phyloP scores from a whole-genome alignment of 1,140 invertebrate species.

The Asbolus verrucosus region DNA sequence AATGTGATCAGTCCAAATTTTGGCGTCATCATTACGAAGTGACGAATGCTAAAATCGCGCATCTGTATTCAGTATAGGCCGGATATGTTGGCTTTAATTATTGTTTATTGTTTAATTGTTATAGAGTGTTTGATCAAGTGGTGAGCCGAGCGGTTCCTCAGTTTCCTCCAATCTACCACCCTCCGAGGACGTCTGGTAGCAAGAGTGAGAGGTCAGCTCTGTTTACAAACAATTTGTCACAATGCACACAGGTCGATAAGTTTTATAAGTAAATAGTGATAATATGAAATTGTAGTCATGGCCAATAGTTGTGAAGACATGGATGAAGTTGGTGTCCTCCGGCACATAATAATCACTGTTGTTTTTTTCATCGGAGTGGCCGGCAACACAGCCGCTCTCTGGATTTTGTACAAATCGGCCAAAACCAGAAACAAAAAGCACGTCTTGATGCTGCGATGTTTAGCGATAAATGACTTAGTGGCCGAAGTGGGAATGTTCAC shows the following conservation, averaged over 20 bases:
- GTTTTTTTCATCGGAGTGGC: constrained; percentile 71
- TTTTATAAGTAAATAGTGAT: constrained; percentile 39
- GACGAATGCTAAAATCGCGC: constrained; percentile 11
- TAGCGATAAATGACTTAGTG: constrained; percentile 83
- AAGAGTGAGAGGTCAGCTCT: constrained; percentile 29
- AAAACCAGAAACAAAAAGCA: constrained; percentile 82
- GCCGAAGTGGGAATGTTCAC: constrained; percentile 77
- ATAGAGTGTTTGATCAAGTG: constrained; percentile 29
- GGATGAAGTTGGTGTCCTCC: constrained; percentile 10
- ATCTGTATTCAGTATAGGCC: constrained; percentile 12
- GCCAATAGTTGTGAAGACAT: constrained; percentile 30
- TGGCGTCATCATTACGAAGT: background rate
- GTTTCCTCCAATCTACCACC: constrained; percentile 11
- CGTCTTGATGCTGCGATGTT: constrained; percentile 81
- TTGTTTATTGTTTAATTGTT: constrained; percentile 36
- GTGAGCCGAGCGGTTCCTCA: background rate
- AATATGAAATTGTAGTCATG: constrained; percentile 35
- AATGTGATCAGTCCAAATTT: constrained; percentile 1
- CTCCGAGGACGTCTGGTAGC: background rate
- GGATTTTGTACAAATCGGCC: constrained; percentile 69
- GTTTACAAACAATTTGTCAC: constrained; percentile 36
- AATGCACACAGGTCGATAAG: constrained; percentile 40
- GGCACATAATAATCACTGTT: constrained; percentile 1
- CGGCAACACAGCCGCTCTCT: constrained; percentile 73
- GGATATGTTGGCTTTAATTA: constrained; percentile 30